These are phyloP conservation scores for Esox masquinongy DNA, from an alignment of 2,797 vertebrate species.

Conservation along the genomic window DNA sequence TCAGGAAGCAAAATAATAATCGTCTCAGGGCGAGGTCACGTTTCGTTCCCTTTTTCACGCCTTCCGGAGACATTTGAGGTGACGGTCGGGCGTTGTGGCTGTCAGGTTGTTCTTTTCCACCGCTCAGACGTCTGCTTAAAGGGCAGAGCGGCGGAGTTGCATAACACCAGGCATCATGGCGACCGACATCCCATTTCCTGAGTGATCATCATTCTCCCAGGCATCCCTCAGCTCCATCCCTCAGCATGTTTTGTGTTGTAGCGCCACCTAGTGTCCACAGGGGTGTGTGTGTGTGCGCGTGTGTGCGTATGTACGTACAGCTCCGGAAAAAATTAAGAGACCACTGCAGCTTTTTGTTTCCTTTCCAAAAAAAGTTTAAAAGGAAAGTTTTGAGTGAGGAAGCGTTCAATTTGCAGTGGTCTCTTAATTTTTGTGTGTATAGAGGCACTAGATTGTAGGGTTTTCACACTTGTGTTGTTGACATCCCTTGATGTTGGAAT, in stretches of 20 bases:
- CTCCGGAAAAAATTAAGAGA: no score
- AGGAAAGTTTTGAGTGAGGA: no score
- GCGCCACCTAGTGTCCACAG: conserved; percentile 56
- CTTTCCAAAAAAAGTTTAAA: no score
- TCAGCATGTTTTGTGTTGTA: conserved; percentile 10
- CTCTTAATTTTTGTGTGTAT: no score
- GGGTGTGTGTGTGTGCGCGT: no score
- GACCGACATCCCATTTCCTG: conserved; percentile 49
- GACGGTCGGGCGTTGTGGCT: neutral
- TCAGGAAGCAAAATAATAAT: no score
- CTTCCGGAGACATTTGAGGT: conserved; percentile 20
- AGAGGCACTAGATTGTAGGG: no score
- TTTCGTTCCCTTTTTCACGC: neutral
- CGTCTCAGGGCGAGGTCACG: no score
- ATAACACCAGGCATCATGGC: conserved; percentile 51
- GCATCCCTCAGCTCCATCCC: conserved; percentile 6
- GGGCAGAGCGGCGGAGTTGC: conserved; percentile 42
- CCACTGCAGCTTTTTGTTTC: no score
- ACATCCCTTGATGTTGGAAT: neutral
- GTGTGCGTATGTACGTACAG: no score
- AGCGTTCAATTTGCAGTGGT: no score
- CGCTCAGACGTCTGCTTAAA: conserved; percentile 32
- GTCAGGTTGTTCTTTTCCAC: neutral
- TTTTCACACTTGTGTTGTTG: no score
- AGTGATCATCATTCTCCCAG: conserved; percentile 24